A percentile compares a stretch with the other conserved stretches of the same genome.
Conservation (phyloP, 1,140 invertebrate species). For the Frieseomelitta varia region DNA sequence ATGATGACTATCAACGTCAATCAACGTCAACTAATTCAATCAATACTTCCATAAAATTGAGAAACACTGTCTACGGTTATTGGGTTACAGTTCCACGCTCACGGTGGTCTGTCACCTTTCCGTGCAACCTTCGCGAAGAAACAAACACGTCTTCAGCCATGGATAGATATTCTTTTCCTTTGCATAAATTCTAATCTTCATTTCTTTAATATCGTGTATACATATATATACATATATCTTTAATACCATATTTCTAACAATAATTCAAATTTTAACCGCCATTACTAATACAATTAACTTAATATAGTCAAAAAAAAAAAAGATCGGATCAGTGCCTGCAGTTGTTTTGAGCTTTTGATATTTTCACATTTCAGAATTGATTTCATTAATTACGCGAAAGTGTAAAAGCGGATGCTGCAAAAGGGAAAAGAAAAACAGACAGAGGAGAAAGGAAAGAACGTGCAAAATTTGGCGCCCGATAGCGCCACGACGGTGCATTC, state of each 20-base stretch:
- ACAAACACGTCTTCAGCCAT: slow-evolving; percentile 40
- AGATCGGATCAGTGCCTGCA: neutral
- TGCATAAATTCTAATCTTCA: neutral
- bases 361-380: neutral
- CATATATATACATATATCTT: neutral
- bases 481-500: slow-evolving; percentile 46
- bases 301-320: neutral
- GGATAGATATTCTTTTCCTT: neutral
- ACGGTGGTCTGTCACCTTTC: slow-evolving; percentile 67
- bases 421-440: slow-evolving; percentile 2
- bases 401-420: neutral
- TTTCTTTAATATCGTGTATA: neutral
- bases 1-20: neutral
- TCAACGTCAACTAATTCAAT: slow-evolving; percentile 7
- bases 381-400: neutral
- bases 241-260: neutral
- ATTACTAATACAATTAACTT: neutral
- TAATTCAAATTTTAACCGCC: slow-evolving; percentile 16
- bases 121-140: slow-evolving; percentile 30
- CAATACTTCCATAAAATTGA: slow-evolving; percentile 53
- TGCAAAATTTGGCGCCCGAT: slow-evolving; percentile 49
- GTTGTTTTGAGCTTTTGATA: neutral
- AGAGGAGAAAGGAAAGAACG: slow-evolving; percentile 33
- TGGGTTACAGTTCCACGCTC: slow-evolving; percentile 68
- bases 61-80: slow-evolving; percentile 63